phyloP scores from a whole-genome alignment of 1,140 invertebrate species.

The Atta colombica region DNA sequence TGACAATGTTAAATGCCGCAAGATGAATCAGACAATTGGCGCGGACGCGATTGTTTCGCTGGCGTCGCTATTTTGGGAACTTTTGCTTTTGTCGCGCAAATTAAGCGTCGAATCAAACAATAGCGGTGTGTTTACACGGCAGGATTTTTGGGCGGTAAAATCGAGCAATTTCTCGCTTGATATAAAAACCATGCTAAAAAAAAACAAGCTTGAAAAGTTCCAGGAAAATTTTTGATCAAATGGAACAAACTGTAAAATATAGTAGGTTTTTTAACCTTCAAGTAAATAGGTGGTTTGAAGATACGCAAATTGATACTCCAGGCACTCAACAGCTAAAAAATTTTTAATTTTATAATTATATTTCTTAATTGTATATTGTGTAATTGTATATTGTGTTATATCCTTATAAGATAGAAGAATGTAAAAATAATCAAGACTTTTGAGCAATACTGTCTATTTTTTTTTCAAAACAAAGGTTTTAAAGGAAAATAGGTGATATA shows the following conservation, averaged over 20 bases:
- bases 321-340: too few relatives aligned
- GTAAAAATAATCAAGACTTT: too few relatives aligned
- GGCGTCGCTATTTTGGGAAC: slow-evolving; percentile 3
- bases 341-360: too few relatives aligned
- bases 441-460: too few relatives aligned
- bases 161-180: not conserved
- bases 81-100: slow-evolving; percentile 20
- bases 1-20: slow-evolving; percentile 16
- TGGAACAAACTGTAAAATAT: not conserved
- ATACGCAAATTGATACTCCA: too few relatives aligned
- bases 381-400: too few relatives aligned
- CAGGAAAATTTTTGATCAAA: not conserved
- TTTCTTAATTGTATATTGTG: too few relatives aligned
- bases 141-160: not conserved
- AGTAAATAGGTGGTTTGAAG: too few relatives aligned
- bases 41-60: slow-evolving; percentile 23
- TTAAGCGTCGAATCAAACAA: slow-evolving; percentile 25
- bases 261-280: not conserved
- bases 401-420: too few relatives aligned
- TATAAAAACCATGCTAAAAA: not conserved
- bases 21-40: slow-evolving; percentile 20
- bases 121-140: not conserved
- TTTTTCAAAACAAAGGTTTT: too few relatives aligned
- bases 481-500: too few relatives aligned
- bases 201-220: not conserved